A percentile compares a stretch with the other conserved stretches of the same genome.
Conservation (phyloP, 2,888 invertebrate genomes). For the Eutolmus rufibarbis region DNA sequence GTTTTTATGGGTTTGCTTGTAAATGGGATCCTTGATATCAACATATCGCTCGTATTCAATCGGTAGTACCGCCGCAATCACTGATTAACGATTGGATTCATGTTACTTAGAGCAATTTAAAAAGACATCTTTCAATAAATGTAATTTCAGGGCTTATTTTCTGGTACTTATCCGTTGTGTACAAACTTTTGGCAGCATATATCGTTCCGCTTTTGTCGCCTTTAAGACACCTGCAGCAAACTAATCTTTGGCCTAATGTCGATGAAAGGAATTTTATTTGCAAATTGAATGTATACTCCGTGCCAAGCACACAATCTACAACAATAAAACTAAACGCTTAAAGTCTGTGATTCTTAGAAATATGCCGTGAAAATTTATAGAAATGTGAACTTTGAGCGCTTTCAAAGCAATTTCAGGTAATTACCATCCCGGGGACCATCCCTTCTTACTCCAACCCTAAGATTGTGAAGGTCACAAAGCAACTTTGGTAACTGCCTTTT, state of each 20-base stretch:
- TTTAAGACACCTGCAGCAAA: not conserved
- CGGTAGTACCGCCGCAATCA: not conserved
- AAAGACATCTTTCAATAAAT: not conserved
- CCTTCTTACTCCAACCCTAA: not conserved
- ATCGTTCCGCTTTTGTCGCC: not conserved
- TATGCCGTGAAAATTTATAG: not conserved
- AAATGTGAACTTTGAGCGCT: too few species aligned
- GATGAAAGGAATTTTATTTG: not conserved
- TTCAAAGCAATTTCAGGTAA: not conserved
- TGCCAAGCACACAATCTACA: not conserved
- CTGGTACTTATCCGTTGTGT: not conserved
- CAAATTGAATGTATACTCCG: not conserved
- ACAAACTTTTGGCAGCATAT: not conserved
- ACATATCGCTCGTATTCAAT: not conserved
- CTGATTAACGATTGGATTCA: not conserved
- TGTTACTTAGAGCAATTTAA: not conserved
- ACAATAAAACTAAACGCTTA: not conserved
- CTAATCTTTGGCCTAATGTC: not conserved
- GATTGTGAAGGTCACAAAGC: not conserved
- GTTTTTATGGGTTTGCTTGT: not conserved
- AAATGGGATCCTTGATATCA: not conserved
- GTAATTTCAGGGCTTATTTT: not conserved
- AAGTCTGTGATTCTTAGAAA: not conserved
- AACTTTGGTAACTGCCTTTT: not conserved
- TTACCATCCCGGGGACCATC: not conserved